These are phyloP conservation scores for Nothocercus julius DNA, from an alignment of 2,113 vertebrate genomes.

Conservation along the genomic window DNA sequence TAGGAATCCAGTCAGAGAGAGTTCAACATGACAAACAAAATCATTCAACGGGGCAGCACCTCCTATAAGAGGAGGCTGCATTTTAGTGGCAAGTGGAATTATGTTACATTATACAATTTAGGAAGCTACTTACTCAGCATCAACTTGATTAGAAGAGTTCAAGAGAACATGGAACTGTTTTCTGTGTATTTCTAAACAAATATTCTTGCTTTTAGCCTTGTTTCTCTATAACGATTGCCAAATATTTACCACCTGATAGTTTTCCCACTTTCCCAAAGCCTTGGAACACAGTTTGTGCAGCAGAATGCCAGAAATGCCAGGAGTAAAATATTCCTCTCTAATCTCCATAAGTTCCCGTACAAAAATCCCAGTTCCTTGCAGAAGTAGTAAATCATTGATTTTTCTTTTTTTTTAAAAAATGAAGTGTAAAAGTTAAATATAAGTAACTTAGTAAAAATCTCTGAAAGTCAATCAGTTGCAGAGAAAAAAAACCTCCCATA, in stretches of 20 bases:
- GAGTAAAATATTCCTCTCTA: neutral
- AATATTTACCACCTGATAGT: neutral
- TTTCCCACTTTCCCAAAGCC: constrained; percentile 1
- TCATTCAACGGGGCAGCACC: neutral
- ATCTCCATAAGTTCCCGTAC: neutral
- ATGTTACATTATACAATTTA: neutral
- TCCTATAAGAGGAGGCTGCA: neutral
- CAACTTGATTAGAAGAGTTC: neutral
- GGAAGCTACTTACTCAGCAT: neutral
- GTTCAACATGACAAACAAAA: neutral
- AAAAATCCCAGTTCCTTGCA: neutral
- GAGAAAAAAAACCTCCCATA: neutral
- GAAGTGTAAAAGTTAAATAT: neutral
- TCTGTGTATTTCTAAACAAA: neutral
- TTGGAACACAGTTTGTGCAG: neutral
- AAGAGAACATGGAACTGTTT: neutral
- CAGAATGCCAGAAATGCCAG: neutral
- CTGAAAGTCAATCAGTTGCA: neutral
- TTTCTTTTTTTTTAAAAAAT: neutral
- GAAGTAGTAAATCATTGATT: constrained; percentile 6
- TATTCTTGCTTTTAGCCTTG: neutral
- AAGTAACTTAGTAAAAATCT: neutral
- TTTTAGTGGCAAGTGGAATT: neutral
- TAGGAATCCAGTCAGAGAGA: neutral
- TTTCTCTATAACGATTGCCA: neutral